A percentile compares a stretch with the other conserved stretches of the same genome.
Evolutionary conservation across 2,797 vertebrate species (phyloP).

Genomic region (Zenarchopterus dispar): DNA sequence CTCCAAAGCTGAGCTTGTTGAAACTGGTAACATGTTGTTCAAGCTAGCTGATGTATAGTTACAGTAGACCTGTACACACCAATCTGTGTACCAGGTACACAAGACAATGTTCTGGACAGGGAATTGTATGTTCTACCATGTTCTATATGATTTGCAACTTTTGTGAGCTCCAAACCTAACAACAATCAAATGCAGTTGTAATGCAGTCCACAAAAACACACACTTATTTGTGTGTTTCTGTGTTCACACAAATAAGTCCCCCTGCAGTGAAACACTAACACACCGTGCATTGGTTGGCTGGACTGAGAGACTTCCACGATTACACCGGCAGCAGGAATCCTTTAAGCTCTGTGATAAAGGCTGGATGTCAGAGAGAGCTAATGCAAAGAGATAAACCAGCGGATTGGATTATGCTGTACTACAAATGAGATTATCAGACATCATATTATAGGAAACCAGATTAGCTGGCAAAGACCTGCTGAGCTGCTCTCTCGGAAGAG

Average conservation of each 20-base stretch:
- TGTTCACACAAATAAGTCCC: neutral
- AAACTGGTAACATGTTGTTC: conserved; percentile 10
- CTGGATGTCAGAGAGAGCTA: conserved; percentile 41
- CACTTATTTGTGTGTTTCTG: neutral
- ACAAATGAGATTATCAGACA: conserved; percentile 62
- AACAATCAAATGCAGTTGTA: neutral
- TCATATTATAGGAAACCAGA: conserved; percentile 62
- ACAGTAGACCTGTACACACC: no score
- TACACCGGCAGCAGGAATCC: neutral
- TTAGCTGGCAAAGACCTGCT: conserved; percentile 58
- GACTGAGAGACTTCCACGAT: neutral
- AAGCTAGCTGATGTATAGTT: neutral
- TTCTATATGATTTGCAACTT: neutral
- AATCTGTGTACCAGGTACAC: conserved; percentile 10
- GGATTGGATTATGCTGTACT: conserved; percentile 64
- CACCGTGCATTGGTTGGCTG: neutral
- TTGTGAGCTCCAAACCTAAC: neutral
- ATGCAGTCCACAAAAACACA: no score
- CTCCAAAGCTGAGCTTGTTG: conserved; percentile 67
- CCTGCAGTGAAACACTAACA: neutral
- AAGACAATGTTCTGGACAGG: neutral
- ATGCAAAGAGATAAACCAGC: conserved; percentile 61
- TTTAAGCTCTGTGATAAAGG: conserved; percentile 21
- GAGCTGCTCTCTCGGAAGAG: conserved; percentile 34
- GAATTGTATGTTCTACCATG: neutral